phyloP scores from a whole-genome alignment of 37 sponge, comb jelly and placozoan genomes.

The Eunapius fragilis region DNA sequence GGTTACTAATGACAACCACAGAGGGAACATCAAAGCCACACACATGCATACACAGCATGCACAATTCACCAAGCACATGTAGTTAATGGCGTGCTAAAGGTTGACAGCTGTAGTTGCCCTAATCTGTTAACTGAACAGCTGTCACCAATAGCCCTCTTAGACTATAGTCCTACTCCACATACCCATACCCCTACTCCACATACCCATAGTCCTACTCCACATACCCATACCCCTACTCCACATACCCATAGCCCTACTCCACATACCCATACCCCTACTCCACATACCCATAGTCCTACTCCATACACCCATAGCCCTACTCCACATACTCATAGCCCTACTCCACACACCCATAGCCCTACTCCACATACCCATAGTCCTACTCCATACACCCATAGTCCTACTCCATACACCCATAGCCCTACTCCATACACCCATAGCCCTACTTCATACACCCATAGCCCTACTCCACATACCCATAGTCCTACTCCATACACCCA shows the following conservation, averaged over 20 bases:
- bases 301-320: too few relatives aligned
- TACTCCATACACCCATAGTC: neutral
- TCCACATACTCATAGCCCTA: too few relatives aligned
- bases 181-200: neutral
- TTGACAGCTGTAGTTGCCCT: too few relatives aligned
- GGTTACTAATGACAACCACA: too few relatives aligned
- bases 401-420: neutral
- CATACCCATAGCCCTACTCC: neutral
- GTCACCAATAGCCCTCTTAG: too few relatives aligned
- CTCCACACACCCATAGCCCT: neutral
- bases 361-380: neutral
- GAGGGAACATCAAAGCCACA: too few relatives aligned
- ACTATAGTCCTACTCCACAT: neutral
- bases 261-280: neutral
- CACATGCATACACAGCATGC: too few relatives aligned
- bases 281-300: conserved; percentile 27
- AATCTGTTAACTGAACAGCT: too few relatives aligned
- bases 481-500: too few relatives aligned
- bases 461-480: too few relatives aligned
- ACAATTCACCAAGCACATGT: too few relatives aligned
- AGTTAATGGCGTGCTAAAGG: too few relatives aligned
- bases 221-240: neutral
- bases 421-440: neutral
- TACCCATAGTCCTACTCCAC: neutral
- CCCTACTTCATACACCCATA: neutral